Evolutionary conservation across 2,888 invertebrate genomes (phyloP).

Genomic region (Dione juno): DNA sequence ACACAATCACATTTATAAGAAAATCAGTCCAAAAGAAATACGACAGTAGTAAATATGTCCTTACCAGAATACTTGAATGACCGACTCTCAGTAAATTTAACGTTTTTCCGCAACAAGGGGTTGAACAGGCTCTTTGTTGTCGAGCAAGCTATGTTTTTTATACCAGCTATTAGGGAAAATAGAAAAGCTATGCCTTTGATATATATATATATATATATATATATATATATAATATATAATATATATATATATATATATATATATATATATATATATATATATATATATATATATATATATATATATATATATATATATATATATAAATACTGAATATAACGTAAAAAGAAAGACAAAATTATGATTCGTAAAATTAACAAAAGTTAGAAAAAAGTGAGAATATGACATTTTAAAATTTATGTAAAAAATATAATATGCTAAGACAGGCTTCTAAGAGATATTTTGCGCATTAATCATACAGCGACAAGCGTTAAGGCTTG

Average conservation of each 20-base stretch:
- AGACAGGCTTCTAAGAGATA: constrained; percentile 20
- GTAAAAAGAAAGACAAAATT: no score
- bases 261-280: no score
- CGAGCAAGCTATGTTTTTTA: constrained; percentile 64
- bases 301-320: no score
- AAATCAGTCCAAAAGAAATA: constrained; percentile 76
- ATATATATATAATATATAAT: no score
- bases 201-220: constrained; percentile 51
- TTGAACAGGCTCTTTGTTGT: constrained; percentile 62
- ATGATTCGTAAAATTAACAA: neutral
- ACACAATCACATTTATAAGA: constrained; percentile 55
- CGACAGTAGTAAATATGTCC: constrained; percentile 76
- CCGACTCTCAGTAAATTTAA: constrained; percentile 72
- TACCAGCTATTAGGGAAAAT: constrained; percentile 69
- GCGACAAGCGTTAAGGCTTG: constrained; percentile 62
- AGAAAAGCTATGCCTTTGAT: constrained; percentile 64
- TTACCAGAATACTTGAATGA: constrained; percentile 72
- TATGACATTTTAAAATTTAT: neutral
- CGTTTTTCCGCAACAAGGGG: constrained; percentile 58
- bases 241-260: constrained; percentile 59
- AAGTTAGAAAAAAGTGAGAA: neutral
- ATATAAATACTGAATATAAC: no score
- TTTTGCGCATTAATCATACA: constrained; percentile 63
- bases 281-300: constrained; percentile 53
- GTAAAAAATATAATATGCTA: neutral